A percentile compares a stretch with the other conserved stretches of the same genome.
Evolutionary conservation across 2,888 invertebrate species (phyloP).

Genomic region (Diogma glabrata): DNA sequence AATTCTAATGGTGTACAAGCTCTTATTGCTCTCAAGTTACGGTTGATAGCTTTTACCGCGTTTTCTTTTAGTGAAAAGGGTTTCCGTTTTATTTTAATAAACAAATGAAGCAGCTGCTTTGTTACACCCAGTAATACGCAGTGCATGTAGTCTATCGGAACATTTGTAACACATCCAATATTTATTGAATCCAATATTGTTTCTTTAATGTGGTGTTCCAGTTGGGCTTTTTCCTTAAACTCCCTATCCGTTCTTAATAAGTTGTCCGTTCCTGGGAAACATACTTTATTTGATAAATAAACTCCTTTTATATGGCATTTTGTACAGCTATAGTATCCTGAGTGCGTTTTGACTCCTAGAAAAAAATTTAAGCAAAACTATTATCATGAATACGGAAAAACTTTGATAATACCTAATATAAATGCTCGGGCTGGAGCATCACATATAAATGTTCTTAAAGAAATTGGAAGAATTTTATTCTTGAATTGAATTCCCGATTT

Average conservation of each 20-base stretch:
- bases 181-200: neutral
- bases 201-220: neutral
- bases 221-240: neutral
- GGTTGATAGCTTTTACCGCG: neutral
- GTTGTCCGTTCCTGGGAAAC: neutral
- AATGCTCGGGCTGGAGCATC: too few species aligned
- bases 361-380: neutral
- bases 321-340: neutral
- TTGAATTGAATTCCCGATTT: too few species aligned
- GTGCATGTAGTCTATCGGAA: slow-evolving; percentile 11
- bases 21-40: neutral
- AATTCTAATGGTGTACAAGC: neutral
- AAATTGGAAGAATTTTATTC: too few species aligned
- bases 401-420: too few species aligned
- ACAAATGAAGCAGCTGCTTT: neutral
- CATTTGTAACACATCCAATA: neutral
- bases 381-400: too few species aligned
- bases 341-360: neutral
- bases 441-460: too few species aligned
- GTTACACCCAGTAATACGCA: slow-evolving; percentile 2
- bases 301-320: neutral
- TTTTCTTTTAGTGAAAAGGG: neutral
- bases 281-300: neutral
- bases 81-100: neutral
- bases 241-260: neutral